Evolutionary conservation across 2,888 invertebrate genomes (phyloP).

Genomic region (Prenolepis imparis): DNA sequence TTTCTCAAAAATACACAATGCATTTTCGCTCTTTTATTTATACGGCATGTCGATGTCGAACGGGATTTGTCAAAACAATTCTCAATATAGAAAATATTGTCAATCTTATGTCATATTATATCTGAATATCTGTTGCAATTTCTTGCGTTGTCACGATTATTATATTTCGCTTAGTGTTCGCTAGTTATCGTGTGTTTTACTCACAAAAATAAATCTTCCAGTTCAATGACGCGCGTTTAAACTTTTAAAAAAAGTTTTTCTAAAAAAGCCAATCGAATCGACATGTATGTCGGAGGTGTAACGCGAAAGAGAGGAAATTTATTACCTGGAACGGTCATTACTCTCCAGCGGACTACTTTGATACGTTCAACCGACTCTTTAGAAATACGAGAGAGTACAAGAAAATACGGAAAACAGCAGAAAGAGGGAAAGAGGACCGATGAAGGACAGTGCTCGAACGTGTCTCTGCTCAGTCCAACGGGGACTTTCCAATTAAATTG

Average conservation of each 20-base stretch:
- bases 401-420: constrained; percentile 33
- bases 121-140: background rate
- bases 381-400: constrained; percentile 33
- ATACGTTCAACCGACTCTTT: constrained; percentile 23
- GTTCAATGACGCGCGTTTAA: background rate
- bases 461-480: constrained; percentile 42
- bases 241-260: constrained; percentile 10
- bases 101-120: constrained; percentile 11
- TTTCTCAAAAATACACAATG: background rate
- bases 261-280: constrained; percentile 5
- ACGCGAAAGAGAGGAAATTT: constrained; percentile 56
- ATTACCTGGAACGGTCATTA: constrained; percentile 50
- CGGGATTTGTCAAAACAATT: background rate
- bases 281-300: constrained; percentile 29
- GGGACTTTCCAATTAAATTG: constrained; percentile 80
- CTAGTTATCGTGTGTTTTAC: background rate
- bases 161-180: background rate
- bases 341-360: background rate
- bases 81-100: background rate
- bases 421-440: background rate
- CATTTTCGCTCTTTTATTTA: background rate
- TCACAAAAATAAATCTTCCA: background rate
- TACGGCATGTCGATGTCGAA: background rate
- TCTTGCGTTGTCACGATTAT: constrained; percentile 4
- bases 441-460: constrained; percentile 38